A percentile compares a stretch with the other conserved stretches of the same genome.
phyloP scores from a whole-genome alignment of 2,888 invertebrate genomes.

The Papilio gigon region DNA sequence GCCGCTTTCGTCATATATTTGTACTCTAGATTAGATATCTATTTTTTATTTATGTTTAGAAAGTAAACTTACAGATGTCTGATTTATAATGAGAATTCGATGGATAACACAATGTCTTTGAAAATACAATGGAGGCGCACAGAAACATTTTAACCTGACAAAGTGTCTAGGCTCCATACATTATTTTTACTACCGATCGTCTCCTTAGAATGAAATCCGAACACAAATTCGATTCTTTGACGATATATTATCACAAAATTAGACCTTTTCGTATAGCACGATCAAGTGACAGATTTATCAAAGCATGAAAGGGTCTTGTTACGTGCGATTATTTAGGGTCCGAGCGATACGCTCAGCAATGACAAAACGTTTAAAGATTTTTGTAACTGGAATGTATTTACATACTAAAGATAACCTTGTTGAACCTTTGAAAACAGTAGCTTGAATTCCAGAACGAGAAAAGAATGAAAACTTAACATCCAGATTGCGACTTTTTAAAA shows the following conservation, averaged over 20 bases:
- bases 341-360: background rate
- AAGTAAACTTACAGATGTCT: no score
- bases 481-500: no score
- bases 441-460: no score
- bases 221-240: conserved; percentile 73
- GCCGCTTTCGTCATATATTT: no score
- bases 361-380: conserved; percentile 6
- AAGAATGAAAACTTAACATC: no score
- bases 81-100: no score
- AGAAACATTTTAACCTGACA: background rate
- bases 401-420: no score
- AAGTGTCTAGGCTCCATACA: background rate
- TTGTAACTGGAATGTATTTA: background rate
- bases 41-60: no score
- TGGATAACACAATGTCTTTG: no score
- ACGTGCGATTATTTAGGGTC: conserved; percentile 10
- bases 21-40: no score
- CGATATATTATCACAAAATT: conserved; percentile 73
- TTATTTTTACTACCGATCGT: conserved; percentile 24
- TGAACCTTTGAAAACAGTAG: no score
- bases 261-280: conserved; percentile 58
- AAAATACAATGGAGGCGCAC: no score
- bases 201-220: conserved; percentile 57
- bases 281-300: conserved; percentile 74
- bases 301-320: conserved; percentile 61